Conservation (phyloP, 2,888 invertebrate species). For the Syrista parreyssii region DNA sequence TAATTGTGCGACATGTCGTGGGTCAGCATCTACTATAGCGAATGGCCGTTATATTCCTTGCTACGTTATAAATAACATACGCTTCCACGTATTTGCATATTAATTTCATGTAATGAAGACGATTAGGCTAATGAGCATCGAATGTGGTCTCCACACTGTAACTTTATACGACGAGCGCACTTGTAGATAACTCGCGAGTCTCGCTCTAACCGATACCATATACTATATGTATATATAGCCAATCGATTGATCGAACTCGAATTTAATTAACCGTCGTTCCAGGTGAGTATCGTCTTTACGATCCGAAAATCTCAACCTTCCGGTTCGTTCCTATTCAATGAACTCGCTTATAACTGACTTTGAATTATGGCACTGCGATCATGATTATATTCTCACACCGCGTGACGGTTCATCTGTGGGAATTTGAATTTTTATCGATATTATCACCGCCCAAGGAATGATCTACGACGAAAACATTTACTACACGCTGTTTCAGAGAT, state of each 20-base stretch:
- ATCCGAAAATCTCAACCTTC: constrained; percentile 28
- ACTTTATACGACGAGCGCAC: constrained; percentile 38
- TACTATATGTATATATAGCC: background rate
- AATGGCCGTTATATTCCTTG: constrained; percentile 40
- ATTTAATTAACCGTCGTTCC: constrained; percentile 37
- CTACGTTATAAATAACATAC: constrained; percentile 50
- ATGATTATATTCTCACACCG: background rate
- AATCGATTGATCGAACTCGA: constrained; percentile 34
- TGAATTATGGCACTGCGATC: background rate
- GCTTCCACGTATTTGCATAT: constrained; percentile 58
- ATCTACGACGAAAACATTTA: background rate
- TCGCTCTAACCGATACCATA: constrained; percentile 2
- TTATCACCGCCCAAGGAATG: background rate
- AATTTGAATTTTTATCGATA: background rate
- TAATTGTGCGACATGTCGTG: constrained; percentile 55
- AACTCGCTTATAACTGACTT: background rate
- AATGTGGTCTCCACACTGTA: constrained; percentile 45
- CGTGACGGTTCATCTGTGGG: background rate
- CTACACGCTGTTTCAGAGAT: background rate
- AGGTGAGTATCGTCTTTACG: constrained; percentile 27
- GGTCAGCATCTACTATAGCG: constrained; percentile 23
- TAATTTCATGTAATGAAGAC: constrained; percentile 59
- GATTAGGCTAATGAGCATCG: constrained; percentile 58
- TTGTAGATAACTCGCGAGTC: constrained; percentile 35
- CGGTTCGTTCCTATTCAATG: background rate